Evolutionary conservation across 2,113 vertebrate genomes (phyloP).

Genomic region (Colistium nudipinnis): DNA sequence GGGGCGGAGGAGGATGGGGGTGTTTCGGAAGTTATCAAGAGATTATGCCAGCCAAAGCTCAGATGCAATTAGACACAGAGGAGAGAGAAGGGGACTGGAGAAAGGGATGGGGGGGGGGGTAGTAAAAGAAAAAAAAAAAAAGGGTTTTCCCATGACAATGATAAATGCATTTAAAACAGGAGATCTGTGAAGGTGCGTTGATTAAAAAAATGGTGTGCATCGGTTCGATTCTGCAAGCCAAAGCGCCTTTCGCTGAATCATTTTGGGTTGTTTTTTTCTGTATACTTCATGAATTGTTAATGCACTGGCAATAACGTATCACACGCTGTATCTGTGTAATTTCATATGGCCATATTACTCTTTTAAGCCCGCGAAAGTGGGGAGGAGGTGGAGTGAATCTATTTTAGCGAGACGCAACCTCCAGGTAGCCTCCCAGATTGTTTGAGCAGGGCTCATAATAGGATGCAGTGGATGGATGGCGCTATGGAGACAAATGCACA

Average conservation of each 20-base stretch:
- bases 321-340: constrained; percentile 70
- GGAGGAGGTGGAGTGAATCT: constrained; percentile 48
- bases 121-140: constrained; percentile 51
- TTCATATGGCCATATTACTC: constrained; percentile 67
- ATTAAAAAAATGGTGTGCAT: constrained; percentile 67
- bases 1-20: constrained; percentile 12
- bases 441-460: constrained; percentile 52
- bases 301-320: constrained; percentile 72
- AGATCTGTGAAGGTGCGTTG: constrained; percentile 65
- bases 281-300: constrained; percentile 79
- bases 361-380: constrained; percentile 54
- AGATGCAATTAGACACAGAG: constrained; percentile 79
- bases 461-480: constrained; percentile 51
- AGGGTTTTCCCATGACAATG: constrained; percentile 58
- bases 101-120: constrained; percentile 14
- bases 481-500: constrained; percentile 54
- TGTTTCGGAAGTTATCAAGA: constrained; percentile 62
- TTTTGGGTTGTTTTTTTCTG: constrained; percentile 47
- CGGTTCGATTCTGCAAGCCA: constrained; percentile 67
- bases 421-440: constrained; percentile 59
- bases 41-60: constrained; percentile 68
- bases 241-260: constrained; percentile 61
- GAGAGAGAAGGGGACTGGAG: constrained; percentile 55
- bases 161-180: constrained; percentile 73
- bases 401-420: constrained; percentile 62